A percentile compares a stretch with the other conserved stretches of the same genome.
Evolutionary conservation across 2,797 vertebrate species (phyloP).

Genomic region (Lutjanus campechanus): DNA sequence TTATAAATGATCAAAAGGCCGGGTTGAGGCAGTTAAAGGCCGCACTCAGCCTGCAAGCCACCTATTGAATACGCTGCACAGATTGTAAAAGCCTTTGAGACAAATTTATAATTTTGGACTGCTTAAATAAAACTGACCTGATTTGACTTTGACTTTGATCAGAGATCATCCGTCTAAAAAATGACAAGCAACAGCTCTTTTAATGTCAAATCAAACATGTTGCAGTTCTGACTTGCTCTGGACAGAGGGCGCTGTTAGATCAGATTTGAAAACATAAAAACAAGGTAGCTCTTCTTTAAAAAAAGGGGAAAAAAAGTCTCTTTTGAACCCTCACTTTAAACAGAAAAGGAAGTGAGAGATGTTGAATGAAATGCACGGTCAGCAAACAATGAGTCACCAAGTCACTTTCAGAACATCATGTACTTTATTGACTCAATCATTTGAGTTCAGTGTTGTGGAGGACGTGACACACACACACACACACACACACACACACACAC

Average conservation of each 20-base stretch:
- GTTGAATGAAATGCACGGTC: conserved; percentile 31
- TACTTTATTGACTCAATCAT: conserved; percentile 44
- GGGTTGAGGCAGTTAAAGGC: too few species aligned
- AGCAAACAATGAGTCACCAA: conserved; percentile 29
- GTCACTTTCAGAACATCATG: conserved; percentile 36
- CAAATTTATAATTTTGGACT: not conserved
- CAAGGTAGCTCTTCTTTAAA: not conserved
- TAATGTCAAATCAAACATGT: not conserved
- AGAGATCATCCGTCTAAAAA: not conserved
- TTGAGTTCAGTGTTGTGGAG: conserved; percentile 30
- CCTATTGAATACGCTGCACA: not conserved
- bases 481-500: conserved; percentile 14
- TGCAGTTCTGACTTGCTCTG: conserved; percentile 45
- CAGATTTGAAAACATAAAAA: conserved; percentile 38
- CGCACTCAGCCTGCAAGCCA: too few species aligned
- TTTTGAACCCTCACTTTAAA: conserved; percentile 32
- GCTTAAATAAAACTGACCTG: not conserved
- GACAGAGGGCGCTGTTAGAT: conserved; percentile 72
- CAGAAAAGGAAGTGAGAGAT: not conserved
- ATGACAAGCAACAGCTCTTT: not conserved
- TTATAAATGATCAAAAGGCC: too few species aligned
- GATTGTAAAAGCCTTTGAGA: not conserved
- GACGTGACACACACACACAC: conserved; percentile 17
- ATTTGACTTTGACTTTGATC: not conserved
- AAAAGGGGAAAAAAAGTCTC: not conserved